Conservation (phyloP, 2,888 invertebrate genomes). For the Incurvaria masculella region DNA sequence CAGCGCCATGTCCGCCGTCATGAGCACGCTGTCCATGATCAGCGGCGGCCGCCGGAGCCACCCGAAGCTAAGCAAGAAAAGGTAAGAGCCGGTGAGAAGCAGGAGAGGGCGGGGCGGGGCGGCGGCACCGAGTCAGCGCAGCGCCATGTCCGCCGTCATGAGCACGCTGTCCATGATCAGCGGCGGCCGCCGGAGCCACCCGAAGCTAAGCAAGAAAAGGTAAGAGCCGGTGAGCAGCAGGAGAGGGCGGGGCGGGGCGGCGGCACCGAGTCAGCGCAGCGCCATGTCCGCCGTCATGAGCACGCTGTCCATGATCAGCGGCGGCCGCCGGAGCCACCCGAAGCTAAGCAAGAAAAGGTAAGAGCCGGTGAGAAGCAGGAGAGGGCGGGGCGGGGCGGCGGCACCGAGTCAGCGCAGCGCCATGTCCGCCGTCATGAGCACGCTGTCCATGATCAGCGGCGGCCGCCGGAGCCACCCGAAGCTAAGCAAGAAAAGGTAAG, state of each 20-base stretch:
- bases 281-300: constrained; percentile 52
- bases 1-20: constrained; percentile 43
- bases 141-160: constrained; percentile 48
- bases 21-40: constrained; percentile 53
- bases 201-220: constrained; percentile 38
- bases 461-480: constrained; percentile 47
- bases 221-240: too few relatives aligned
- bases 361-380: too few relatives aligned
- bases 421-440: constrained; percentile 54
- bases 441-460: constrained; percentile 52
- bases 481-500: constrained; percentile 33
- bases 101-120: too few relatives aligned
- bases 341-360: constrained; percentile 37
- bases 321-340: constrained; percentile 45
- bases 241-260: too few relatives aligned
- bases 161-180: constrained; percentile 53
- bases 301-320: constrained; percentile 52
- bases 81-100: too few relatives aligned
- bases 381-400: too few relatives aligned
- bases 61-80: constrained; percentile 35
- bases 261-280: too few relatives aligned
- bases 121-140: too few relatives aligned
- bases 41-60: constrained; percentile 48
- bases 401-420: too few relatives aligned
- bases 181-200: constrained; percentile 46